A percentile compares a stretch with the other conserved stretches of the same genome.
Evolutionary conservation across 2,113 vertebrate genomes (phyloP).

Genomic region (Ophthalmolycus amberensis): DNA sequence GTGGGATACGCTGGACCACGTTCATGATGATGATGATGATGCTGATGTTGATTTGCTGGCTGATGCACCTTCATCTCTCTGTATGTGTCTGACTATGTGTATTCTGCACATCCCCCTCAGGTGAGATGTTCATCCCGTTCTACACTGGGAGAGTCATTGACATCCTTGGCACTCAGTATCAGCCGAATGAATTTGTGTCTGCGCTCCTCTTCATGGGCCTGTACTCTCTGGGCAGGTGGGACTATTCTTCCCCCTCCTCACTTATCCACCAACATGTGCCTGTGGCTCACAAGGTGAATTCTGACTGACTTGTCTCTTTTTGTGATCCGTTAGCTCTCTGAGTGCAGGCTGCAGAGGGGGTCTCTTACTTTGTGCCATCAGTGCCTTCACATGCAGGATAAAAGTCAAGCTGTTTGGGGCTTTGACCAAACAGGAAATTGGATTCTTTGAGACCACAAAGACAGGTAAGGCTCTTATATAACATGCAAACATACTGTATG

Average conservation of each 20-base stretch:
- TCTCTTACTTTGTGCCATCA: conserved; percentile 69
- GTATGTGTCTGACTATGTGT: background rate
- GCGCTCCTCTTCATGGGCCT: conserved; percentile 82
- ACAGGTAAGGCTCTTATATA: conserved; percentile 60
- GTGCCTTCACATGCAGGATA: conserved; percentile 67
- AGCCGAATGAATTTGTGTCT: conserved; percentile 68
- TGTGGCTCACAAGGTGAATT: background rate
- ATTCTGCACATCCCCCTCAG: conserved; percentile 48
- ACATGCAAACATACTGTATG: background rate
- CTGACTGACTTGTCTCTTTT: conserved; percentile 11
- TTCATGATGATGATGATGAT: background rate
- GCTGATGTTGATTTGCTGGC: background rate
- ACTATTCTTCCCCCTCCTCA: background rate
- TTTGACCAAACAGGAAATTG: conserved; percentile 78
- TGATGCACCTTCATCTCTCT: background rate
- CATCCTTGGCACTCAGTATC: conserved; percentile 81
- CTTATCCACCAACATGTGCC: background rate
- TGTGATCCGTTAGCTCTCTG: conserved; percentile 59
- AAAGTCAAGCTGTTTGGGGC: conserved; percentile 75
- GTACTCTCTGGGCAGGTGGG: conserved; percentile 82
- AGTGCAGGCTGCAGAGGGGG: conserved; percentile 80
- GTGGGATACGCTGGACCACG: background rate
- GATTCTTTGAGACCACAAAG: conserved; percentile 80
- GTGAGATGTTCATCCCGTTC: conserved; percentile 79
- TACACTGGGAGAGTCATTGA: conserved; percentile 88